phyloP scores from a whole-genome alignment of 2,113 vertebrate species.

The Diadophis punctatus region DNA sequence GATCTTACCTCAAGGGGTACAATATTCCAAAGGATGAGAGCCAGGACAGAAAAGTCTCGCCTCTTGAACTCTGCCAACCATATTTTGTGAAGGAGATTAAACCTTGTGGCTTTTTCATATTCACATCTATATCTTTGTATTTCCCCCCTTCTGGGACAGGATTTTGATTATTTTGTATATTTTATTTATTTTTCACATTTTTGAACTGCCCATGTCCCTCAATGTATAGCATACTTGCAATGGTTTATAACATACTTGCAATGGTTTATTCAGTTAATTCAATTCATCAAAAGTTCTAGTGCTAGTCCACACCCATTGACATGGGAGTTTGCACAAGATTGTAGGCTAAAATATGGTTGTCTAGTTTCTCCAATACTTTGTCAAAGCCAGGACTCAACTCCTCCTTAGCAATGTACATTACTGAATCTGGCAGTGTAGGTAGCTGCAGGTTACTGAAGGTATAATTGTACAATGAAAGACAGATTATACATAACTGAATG shows the following conservation, averaged over 20 bases:
- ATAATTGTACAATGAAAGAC: too few species aligned
- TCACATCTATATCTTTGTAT: not conserved
- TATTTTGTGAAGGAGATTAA: not conserved
- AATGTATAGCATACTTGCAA: not conserved
- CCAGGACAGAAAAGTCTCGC: too few species aligned
- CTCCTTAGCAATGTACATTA: too few species aligned
- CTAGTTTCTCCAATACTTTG: not conserved
- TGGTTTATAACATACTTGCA: not conserved
- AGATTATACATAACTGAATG: too few species aligned
- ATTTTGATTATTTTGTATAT: not conserved
- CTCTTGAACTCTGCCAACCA: too few species aligned
- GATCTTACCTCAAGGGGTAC: too few species aligned
- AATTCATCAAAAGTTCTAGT: not conserved
- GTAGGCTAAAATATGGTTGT: too few species aligned
- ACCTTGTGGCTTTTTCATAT: not conserved
- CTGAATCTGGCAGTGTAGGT: too few species aligned
- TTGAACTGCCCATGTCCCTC: too few species aligned
- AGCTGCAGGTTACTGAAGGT: too few species aligned
- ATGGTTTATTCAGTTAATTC: not conserved
- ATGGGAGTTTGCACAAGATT: not conserved
- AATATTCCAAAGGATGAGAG: too few species aligned
- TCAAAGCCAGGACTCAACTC: not conserved
- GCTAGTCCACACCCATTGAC: not conserved
- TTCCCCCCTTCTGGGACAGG: not conserved
- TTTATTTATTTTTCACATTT: too few species aligned